Conservation (phyloP, 2,797 vertebrate species). For the Melanotaenia trifasciata region DNA sequence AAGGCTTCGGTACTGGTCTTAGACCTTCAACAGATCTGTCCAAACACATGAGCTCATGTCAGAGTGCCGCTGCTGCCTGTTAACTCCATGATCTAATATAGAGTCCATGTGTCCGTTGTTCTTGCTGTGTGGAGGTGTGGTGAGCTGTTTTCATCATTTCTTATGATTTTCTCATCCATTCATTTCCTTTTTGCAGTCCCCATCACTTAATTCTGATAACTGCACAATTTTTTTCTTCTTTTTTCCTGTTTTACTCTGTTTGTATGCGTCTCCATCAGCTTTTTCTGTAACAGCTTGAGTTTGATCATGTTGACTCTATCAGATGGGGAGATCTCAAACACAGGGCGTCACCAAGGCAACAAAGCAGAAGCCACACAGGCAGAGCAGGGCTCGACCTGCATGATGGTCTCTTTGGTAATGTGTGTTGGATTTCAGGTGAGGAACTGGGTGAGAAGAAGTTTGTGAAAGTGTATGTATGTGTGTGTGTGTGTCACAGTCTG, state of each 20-base stretch:
- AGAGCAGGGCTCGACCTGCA: slow-evolving; percentile 59
- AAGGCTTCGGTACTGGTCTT: slow-evolving; percentile 73
- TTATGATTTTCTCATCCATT: slow-evolving; percentile 25
- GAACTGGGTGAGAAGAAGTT: slow-evolving; percentile 25
- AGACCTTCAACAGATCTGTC: slow-evolving; percentile 80
- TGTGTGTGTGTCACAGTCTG: slow-evolving; percentile 26
- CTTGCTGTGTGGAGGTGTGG: slow-evolving; percentile 46
- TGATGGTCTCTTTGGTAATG: slow-evolving; percentile 51
- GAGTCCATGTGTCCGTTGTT: slow-evolving; percentile 70
- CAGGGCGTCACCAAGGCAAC: slow-evolving; percentile 68
- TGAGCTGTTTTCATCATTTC: slow-evolving; percentile 32
- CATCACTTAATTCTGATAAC: background rate
- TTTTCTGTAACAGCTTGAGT: slow-evolving; percentile 58
- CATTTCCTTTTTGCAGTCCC: slow-evolving; percentile 13
- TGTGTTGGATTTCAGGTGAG: slow-evolving; percentile 14
- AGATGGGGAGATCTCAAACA: slow-evolving; percentile 68
- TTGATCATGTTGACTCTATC: slow-evolving; percentile 73
- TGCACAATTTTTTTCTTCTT: background rate
- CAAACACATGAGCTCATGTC: slow-evolving; percentile 83
- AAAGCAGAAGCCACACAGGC: slow-evolving; percentile 70
- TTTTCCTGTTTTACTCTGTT: slow-evolving; percentile 2
- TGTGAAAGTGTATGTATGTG: slow-evolving; percentile 23
- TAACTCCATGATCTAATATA: slow-evolving; percentile 77
- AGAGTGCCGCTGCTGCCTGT: slow-evolving; percentile 72
- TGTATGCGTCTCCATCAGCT: slow-evolving; percentile 9